Evolutionary conservation across 1,140 invertebrate genomes (phyloP), one percentile per base, ranked within the genome.

Genomic region (Lordiphosa clarofinis): DNA sequence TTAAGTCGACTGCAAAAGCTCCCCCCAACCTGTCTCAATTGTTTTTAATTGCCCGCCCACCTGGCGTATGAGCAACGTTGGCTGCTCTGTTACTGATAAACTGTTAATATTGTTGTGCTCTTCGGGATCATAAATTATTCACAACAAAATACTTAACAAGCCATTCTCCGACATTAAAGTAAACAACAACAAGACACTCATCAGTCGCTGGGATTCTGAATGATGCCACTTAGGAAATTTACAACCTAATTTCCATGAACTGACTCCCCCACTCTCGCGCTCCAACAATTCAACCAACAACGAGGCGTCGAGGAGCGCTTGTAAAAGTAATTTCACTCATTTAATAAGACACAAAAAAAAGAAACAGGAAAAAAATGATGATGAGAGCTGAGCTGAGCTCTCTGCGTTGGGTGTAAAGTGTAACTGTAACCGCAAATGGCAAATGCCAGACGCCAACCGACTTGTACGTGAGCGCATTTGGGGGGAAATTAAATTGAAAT

Each of bases 401-500:
- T 8, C 46, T 58, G 44, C 37, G 53, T 42, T 55, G 52, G 35
- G 50, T 36, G 39, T 39, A 24, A 56, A 61, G 47, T 65, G 57
- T 50, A 50, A 70, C 58, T 64, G 56, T 73, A 58, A 72, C 71
- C 55, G 49, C 72, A 75, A 74, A 53, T 56, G 49, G 69, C 65
- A 70, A 79, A 70, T 69, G 69, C 37, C 61, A 69, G 56, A 42
- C 54, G 44, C 39, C 39, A 65, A 56, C 24, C 53, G 43, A 33
- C 33, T 36, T 35, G 72, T 82, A 76, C 72, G 75, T 67, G 76
- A 66, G 64, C 58, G 62, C 58, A 52, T 57, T 68, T 72, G 61
- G 67, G 60, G 73, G 78, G 76, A 82, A 82, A 82, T 82, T 82
- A 82, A 82, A 82, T 82, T 78, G 76, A 71, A 71, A 71, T 71